phyloP scores from a whole-genome alignment of 2,797 vertebrate species.

The Peromyscus nudipes region DNA sequence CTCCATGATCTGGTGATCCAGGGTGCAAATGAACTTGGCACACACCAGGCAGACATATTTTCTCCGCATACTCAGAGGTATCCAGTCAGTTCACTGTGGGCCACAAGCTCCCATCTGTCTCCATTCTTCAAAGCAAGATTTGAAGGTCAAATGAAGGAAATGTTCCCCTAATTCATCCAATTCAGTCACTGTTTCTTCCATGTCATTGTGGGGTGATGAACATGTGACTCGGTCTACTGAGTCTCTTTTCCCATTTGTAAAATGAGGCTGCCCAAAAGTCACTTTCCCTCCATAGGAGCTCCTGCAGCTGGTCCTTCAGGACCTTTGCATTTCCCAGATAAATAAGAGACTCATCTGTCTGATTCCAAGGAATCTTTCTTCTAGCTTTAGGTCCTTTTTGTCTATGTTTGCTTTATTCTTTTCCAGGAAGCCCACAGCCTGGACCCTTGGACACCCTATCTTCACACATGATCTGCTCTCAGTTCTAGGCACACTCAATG shows the following conservation, averaged over 20 bases:
- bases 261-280: not conserved
- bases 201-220: not conserved
- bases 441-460: too few relatives aligned
- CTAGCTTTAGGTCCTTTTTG: not conserved
- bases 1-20: not conserved
- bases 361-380: not conserved
- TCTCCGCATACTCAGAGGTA: not conserved
- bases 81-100: not conserved
- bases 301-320: not conserved
- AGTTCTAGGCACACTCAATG: not conserved
- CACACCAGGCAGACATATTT: not conserved
- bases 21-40: slow-evolving; percentile 33
- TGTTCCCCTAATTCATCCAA: not conserved
- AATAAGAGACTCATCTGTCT: not conserved
- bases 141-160: not conserved
- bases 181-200: not conserved
- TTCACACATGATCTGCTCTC: not conserved
- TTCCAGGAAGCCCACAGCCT: not conserved
- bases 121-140: not conserved
- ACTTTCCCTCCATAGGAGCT: not conserved
- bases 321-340: not conserved
- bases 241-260: not conserved
- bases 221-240: not conserved
- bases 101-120: slow-evolving; percentile 25
- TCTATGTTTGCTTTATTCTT: not conserved